A percentile compares a stretch with the other conserved stretches of the same genome.
These are phyloP conservation scores for Tragopan temminckii DNA, from an alignment of 2,797 vertebrate species.

Conservation along the genomic window DNA sequence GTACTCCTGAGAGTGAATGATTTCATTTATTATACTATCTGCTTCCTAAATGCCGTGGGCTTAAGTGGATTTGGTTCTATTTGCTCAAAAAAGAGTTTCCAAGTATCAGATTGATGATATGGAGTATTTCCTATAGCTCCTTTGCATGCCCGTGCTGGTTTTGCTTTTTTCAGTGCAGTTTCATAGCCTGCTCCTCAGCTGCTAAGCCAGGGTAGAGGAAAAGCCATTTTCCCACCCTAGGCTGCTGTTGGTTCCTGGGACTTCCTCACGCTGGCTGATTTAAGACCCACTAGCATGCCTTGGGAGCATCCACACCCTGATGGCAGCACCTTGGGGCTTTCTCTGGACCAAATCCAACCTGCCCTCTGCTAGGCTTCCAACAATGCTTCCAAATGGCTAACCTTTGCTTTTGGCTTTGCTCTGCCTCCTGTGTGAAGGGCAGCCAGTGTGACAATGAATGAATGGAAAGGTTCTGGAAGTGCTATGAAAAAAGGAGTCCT, in stretches of 20 bases:
- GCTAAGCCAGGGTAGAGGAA: not conserved
- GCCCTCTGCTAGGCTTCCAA: not conserved
- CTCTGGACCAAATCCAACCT: not conserved
- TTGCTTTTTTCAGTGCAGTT: not conserved
- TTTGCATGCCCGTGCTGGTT: not conserved
- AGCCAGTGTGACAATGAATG: not conserved
- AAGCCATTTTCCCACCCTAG: not conserved
- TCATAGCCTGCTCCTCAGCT: not conserved
- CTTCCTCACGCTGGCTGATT: not conserved
- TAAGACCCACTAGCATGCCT: not conserved
- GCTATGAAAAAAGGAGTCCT: not conserved
- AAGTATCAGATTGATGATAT: fast-evolving
- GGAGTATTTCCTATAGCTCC: not conserved
- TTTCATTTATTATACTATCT: not conserved
- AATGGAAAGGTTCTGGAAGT: not conserved
- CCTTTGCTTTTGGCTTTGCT: not conserved
- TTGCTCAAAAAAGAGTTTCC: not conserved
- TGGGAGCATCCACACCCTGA: not conserved
- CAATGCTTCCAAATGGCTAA: not conserved
- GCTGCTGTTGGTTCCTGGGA: not conserved
- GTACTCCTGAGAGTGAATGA: fast-evolving
- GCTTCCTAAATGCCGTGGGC: not conserved
- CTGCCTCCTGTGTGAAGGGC: not conserved
- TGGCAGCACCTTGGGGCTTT: not conserved
- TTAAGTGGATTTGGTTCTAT: not conserved